These are phyloP conservation scores for Corythucha ciliata DNA, from an alignment of 2,888 invertebrate genomes.

Conservation along the genomic window DNA sequence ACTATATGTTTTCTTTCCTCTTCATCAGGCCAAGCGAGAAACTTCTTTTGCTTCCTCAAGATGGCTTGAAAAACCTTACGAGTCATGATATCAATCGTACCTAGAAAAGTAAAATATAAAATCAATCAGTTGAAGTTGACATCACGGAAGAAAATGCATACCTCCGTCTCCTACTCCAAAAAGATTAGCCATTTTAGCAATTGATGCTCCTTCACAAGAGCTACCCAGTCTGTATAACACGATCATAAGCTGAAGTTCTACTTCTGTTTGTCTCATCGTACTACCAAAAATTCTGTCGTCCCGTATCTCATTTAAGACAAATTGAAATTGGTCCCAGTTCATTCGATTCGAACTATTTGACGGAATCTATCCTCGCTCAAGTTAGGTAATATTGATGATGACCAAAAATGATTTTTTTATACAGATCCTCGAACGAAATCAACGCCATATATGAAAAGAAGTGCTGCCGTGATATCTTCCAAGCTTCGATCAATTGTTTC, in stretches of 20 bases:
- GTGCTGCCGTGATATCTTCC: too few relatives aligned
- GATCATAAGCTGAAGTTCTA: conserved; percentile 4
- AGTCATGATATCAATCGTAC: conserved; percentile 4
- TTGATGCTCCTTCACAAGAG: conserved; percentile 1
- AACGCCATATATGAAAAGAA: too few relatives aligned
- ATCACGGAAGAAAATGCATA: too few relatives aligned
- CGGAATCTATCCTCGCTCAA: conserved; percentile 6
- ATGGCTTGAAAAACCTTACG: conserved; percentile 1
- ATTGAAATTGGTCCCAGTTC: conserved; percentile 3
- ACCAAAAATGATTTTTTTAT: not conserved
- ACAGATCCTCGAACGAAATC: conserved; percentile 7
- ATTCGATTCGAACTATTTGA: conserved; percentile 16
- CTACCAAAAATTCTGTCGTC: conserved; percentile 1
- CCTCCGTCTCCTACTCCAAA: conserved; percentile 15
- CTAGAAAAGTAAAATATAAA: too few relatives aligned
- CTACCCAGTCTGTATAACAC: conserved; percentile 10
- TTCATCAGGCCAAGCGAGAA: not conserved
- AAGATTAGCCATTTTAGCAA: conserved; percentile 8
- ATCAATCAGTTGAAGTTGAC: too few relatives aligned
- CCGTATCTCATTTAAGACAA: conserved; percentile 1
- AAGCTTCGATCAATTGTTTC: too few relatives aligned
- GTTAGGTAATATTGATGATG: conserved; percentile 1
- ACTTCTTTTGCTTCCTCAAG: not conserved
- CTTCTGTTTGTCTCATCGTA: not conserved
- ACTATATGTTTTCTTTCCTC: conserved; percentile 1